A percentile compares a stretch with the other conserved stretches of the same genome.
Evolutionary conservation across 2,113 vertebrate genomes (phyloP).

Genomic region (Pseudorasbora parva): DNA sequence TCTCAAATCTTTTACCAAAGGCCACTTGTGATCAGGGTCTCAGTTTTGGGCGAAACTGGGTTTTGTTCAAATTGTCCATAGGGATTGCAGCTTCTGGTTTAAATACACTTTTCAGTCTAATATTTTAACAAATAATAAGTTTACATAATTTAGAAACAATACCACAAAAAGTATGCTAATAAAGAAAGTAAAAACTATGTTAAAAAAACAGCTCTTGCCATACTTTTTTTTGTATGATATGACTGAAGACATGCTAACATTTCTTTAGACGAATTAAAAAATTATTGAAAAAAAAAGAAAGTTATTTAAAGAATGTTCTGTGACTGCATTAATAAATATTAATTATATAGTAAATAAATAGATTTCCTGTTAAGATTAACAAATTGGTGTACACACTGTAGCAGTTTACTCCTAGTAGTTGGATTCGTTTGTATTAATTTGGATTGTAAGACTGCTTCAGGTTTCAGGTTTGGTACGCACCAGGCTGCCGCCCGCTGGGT

Average conservation of each 20-base stretch:
- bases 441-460: neutral
- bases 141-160: too few species aligned
- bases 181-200: too few species aligned
- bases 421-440: neutral
- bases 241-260: neutral
- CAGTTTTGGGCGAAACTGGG: neutral
- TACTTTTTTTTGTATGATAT: too few species aligned
- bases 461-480: constrained; percentile 79
- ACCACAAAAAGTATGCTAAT: too few species aligned
- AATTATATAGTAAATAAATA: too few species aligned
- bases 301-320: neutral
- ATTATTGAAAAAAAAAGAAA: too few species aligned
- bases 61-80: neutral
- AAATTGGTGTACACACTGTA: neutral
- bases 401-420: neutral
- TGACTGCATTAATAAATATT: constrained; percentile 7
- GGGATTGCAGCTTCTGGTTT: neutral
- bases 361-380: neutral
- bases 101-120: neutral
- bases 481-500: constrained; percentile 89
- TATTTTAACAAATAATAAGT: neutral
- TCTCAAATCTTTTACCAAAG: neutral
- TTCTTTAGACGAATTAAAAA: too few species aligned
- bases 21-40: neutral
- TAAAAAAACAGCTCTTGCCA: too few species aligned